Conservation (phyloP, 2,113 vertebrate species). For the Ailurus styani region DNA sequence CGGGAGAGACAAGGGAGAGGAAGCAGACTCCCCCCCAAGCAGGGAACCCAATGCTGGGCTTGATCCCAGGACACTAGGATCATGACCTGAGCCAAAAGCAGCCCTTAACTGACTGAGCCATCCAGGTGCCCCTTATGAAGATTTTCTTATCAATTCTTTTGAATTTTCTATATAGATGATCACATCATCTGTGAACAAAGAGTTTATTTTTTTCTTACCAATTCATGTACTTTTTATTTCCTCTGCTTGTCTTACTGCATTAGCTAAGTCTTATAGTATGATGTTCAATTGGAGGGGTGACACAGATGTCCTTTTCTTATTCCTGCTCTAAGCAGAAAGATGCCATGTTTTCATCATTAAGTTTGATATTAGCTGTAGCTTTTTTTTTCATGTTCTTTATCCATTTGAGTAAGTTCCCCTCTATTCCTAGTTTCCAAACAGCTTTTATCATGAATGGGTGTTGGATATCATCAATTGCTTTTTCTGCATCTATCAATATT, state of each 20-base stretch:
- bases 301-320: neutral
- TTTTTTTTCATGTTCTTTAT: neutral
- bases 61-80: no score
- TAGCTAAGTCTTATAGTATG: neutral
- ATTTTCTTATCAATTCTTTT: neutral
- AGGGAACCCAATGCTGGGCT: no score
- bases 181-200: neutral
- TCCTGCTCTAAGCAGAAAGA: neutral
- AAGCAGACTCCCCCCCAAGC: no score
- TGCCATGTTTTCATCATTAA: neutral
- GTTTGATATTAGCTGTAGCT: neutral
- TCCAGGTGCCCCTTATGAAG: neutral
- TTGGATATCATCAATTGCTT: neutral
- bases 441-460: neutral
- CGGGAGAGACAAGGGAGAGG: no score
- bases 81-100: no score
- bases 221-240: neutral
- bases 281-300: neutral
- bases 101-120: no score
- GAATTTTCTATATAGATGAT: neutral
- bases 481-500: neutral
- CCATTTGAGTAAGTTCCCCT: neutral
- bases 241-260: neutral
- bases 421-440: neutral
- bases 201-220: neutral